Base-by-base conservation (phyloP, 2,888 invertebrate genomes). In the Alentia gelatinosa region DNA sequence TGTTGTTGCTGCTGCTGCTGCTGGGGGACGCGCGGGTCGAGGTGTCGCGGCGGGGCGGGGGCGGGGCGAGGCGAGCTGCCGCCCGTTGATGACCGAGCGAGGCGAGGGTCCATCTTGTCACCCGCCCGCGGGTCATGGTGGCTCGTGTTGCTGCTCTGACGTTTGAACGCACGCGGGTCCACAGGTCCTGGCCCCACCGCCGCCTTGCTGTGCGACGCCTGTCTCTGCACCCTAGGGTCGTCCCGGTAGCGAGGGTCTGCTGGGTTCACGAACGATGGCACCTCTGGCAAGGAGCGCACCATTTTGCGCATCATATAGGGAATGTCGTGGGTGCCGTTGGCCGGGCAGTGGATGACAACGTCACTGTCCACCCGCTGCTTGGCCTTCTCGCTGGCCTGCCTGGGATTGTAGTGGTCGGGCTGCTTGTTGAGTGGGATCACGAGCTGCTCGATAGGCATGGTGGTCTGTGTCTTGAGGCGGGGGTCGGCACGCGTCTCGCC, bases 151-250 rank as follows among this genome's bases (percentile, higher is more conserved):
- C 56, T 56, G 5, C 3, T n/a, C 56, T 56, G 56, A 3, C 56
- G 5, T n/a, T n/a, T 56, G 5, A 56, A 19, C 30, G 3, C 30
- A 1, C 74, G 74, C 1, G 74, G 74, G 74, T 74, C 74, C 47
- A 42, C 9, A 7, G 9, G 9, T 15, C 63, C 63, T n/a, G 63
- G 63, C 4, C 33, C 1, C 74, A 30, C 12, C 33, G 40, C 30
- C 23, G 50, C 4, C 23, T 39, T 42, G 84, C 84, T 26, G 15
- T 26, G 26, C 15, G 86, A 86, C 3, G 74, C 47, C 68, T 91
- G 91, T 50, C 89, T 90, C 47, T 91, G 90, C 5, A 93, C 91
- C 15, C 93, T 89, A 0, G 93, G 93, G 75, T 93, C 93, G 33
- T 86, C 68, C 30, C 56, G 30, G 50, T 47, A 92, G 33, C 56